Evolutionary conservation across 2,888 invertebrate genomes (phyloP).

Genomic region (Oxytorus armatus): DNA sequence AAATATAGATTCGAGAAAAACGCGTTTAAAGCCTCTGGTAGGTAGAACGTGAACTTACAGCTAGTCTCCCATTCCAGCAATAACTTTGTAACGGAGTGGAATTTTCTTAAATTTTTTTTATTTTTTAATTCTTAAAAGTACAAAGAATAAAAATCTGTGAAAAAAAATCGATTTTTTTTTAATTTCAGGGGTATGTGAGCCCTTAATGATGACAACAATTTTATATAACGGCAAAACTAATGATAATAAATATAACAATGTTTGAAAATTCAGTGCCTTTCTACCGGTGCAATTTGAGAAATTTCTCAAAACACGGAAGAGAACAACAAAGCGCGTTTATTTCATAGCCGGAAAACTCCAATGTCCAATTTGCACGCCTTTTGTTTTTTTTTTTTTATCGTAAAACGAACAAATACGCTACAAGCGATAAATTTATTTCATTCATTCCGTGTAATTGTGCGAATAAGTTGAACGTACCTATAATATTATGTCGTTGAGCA

Average conservation of each 20-base stretch:
- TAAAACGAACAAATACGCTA: constrained; percentile 6
- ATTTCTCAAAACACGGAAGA: constrained; percentile 32
- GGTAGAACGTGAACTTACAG: too few species aligned
- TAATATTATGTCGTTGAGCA: constrained; percentile 21
- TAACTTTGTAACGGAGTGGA: too few species aligned
- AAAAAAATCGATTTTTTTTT: too few species aligned
- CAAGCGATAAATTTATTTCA: constrained; percentile 29
- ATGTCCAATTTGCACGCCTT: constrained; percentile 24
- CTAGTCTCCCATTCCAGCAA: too few species aligned
- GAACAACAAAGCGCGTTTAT: background rate
- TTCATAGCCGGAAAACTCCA: constrained; percentile 12
- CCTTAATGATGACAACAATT: too few species aligned
- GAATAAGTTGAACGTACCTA: background rate
- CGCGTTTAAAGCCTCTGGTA: too few species aligned
- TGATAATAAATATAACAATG: constrained; percentile 9
- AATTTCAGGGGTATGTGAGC: too few species aligned
- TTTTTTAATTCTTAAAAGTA: too few species aligned
- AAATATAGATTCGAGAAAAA: too few species aligned
- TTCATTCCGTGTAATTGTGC: constrained; percentile 34
- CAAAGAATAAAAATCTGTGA: too few species aligned
- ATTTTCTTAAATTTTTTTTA: too few species aligned
- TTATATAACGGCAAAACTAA: background rate
- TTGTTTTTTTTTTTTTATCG: constrained; percentile 10
- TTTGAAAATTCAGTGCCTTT: constrained; percentile 6
- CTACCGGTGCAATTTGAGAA: background rate